Evolutionary conservation across 2,888 invertebrate genomes (phyloP).

Genomic region (Drosophila putrida): DNA sequence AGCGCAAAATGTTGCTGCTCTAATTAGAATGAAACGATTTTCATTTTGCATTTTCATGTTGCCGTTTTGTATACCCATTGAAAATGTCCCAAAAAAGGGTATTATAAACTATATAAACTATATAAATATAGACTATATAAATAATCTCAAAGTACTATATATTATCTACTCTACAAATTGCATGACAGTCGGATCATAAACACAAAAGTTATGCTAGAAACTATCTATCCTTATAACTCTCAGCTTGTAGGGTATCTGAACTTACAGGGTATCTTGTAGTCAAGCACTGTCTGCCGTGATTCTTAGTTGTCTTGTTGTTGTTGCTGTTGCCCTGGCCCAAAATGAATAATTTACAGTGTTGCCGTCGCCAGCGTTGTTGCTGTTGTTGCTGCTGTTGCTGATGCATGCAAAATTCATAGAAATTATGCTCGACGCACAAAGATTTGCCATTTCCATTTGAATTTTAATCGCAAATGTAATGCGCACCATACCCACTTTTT

Average conservation of each 20-base stretch:
- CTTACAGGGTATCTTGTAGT: background rate
- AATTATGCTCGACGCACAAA: constrained; percentile 57
- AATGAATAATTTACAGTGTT: constrained; percentile 73
- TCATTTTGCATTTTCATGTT: constrained; percentile 65
- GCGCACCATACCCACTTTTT: constrained; percentile 31
- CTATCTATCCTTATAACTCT: background rate
- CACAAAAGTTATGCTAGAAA: background rate
- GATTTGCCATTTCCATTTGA: constrained; percentile 67
- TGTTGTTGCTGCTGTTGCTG: constrained; percentile 57
- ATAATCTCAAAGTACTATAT: background rate
- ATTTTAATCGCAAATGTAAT: constrained; percentile 73
- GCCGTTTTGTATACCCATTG: constrained; percentile 14
- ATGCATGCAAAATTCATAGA: constrained; percentile 76
- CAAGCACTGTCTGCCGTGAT: background rate
- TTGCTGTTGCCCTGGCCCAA: constrained; percentile 56
- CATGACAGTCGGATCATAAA: background rate
- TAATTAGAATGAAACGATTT: constrained; percentile 80
- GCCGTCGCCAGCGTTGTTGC: constrained; percentile 15
- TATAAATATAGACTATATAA: too few relatives aligned
- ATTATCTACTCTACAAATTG: background rate
- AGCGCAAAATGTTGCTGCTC: constrained; percentile 78
- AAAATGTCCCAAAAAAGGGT: background rate
- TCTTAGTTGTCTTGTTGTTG: background rate
- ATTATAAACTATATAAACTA: background rate
- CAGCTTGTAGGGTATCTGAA: too few relatives aligned